Evolutionary conservation across 1,140 invertebrate species (phyloP).

Genomic region (Heliothis virescens): DNA sequence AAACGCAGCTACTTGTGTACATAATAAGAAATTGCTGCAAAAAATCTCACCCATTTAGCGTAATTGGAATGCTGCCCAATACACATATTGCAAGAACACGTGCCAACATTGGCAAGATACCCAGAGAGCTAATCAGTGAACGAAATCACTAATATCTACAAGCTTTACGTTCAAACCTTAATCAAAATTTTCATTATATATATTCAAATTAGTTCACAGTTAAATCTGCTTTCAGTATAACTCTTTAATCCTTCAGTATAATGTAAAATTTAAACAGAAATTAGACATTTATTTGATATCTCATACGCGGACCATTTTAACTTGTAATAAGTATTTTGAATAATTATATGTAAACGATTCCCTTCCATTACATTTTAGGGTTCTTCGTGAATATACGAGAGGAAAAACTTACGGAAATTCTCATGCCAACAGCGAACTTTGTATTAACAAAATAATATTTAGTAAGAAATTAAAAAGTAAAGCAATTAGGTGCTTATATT

Average conservation of each 20-base stretch:
- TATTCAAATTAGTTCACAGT: constrained; percentile 10
- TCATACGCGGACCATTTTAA: constrained; percentile 35
- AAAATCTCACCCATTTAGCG: constrained; percentile 24
- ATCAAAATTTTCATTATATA: constrained; percentile 12
- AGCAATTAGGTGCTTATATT: no score
- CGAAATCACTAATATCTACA: not conserved
- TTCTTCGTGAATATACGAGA: constrained; percentile 3
- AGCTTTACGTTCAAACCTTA: not conserved
- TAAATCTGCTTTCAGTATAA: constrained; percentile 13
- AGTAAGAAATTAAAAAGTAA: no score
- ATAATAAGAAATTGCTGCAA: not conserved
- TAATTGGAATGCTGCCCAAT: constrained; percentile 21
- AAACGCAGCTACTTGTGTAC: not conserved
- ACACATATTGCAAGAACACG: constrained; percentile 23
- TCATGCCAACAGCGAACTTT: no score
- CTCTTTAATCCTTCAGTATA: constrained; percentile 31
- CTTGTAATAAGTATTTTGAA: constrained; percentile 50
- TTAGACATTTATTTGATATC: constrained; percentile 50
- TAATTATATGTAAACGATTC: constrained; percentile 58
- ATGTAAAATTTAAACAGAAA: constrained; percentile 34
- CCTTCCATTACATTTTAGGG: constrained; percentile 36
- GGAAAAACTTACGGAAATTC: not conserved
- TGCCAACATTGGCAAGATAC: constrained; percentile 14
- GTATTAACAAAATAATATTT: no score
- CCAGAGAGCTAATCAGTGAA: constrained; percentile 19